phyloP scores from a whole-genome alignment of 1,140 invertebrate genomes.

The Aphaenogaster rudis region DNA sequence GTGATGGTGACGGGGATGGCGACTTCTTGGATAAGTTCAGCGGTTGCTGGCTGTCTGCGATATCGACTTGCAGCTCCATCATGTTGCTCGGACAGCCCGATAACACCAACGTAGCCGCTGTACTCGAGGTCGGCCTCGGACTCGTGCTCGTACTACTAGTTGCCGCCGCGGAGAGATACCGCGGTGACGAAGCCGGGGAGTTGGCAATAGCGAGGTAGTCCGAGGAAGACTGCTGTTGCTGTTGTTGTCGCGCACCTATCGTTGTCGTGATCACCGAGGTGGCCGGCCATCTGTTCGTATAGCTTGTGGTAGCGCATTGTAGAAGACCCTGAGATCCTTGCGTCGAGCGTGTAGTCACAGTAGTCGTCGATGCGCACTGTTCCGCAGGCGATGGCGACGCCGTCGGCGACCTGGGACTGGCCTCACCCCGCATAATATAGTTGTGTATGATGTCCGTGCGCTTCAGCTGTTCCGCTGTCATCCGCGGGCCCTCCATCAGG shows the following conservation, averaged over 20 bases:
- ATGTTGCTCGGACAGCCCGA: conserved; percentile 86
- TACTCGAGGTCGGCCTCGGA: conserved; percentile 84
- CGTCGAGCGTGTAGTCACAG: conserved; percentile 80
- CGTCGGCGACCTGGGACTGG: conserved; percentile 87
- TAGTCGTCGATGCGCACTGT: conserved; percentile 86
- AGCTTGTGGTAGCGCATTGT: conserved; percentile 82
- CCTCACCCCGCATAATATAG: conserved; percentile 93
- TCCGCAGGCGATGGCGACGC: conserved; percentile 86
- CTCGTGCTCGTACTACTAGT: conserved; percentile 84
- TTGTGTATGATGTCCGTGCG: conserved; percentile 96
- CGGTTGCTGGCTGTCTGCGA: conserved; percentile 93
- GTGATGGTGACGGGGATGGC: conserved; percentile 92
- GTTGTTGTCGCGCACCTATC: conserved; percentile 82
- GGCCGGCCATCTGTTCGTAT: conserved; percentile 84
- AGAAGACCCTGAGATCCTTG: conserved; percentile 81
- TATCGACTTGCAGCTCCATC: conserved; percentile 93
- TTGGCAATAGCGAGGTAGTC: conserved; percentile 81
- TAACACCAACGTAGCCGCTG: conserved; percentile 83
- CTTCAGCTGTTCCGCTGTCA: conserved; percentile 96
- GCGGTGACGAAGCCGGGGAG: conserved; percentile 84
- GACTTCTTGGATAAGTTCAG: conserved; percentile 96
- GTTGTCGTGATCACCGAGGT: conserved; percentile 85
- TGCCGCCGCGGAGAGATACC: conserved; percentile 82
- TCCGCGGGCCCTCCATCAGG: conserved; percentile 94
- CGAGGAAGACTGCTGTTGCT: conserved; percentile 81